Conservation (phyloP, 2,113 vertebrate species). For the Emydura subglobosa region DNA sequence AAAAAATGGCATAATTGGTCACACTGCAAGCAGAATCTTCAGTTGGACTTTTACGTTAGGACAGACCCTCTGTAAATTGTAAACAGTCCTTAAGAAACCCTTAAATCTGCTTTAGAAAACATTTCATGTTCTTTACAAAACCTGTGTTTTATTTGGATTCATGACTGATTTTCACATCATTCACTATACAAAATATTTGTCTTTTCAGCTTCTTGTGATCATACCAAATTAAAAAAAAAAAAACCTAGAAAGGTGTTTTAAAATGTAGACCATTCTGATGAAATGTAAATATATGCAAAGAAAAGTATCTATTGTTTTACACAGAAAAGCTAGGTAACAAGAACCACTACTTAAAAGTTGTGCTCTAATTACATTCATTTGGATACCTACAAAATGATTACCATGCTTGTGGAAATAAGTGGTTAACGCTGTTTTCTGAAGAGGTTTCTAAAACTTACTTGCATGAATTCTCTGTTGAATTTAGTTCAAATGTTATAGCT, state of each 20-base stretch:
- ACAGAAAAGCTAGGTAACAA: not conserved
- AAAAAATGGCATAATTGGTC: conserved; percentile 88
- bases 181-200: not conserved
- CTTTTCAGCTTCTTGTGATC: not conserved
- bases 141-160: not conserved
- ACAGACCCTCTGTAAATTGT: conserved; percentile 62
- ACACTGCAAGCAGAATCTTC: conserved; percentile 78
- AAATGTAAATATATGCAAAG: not conserved
- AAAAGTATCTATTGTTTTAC: not conserved
- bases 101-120: conserved; percentile 30
- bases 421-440: conserved; percentile 6
- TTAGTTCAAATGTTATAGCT: not conserved
- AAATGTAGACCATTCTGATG: not conserved
- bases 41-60: conserved; percentile 54
- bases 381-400: not conserved
- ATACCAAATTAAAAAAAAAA: not conserved
- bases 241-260: not conserved
- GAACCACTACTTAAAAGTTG: not conserved
- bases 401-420: not conserved
- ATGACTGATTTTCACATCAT: not conserved
- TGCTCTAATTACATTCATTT: not conserved
- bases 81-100: conserved; percentile 68
- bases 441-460: conserved; percentile 1
- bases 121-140: not conserved
- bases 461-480: not conserved